Evolutionary conservation across 2,797 vertebrate genomes (phyloP), one percentile per base, ranked within the genome.

Genomic region (Natrix natrix): DNA sequence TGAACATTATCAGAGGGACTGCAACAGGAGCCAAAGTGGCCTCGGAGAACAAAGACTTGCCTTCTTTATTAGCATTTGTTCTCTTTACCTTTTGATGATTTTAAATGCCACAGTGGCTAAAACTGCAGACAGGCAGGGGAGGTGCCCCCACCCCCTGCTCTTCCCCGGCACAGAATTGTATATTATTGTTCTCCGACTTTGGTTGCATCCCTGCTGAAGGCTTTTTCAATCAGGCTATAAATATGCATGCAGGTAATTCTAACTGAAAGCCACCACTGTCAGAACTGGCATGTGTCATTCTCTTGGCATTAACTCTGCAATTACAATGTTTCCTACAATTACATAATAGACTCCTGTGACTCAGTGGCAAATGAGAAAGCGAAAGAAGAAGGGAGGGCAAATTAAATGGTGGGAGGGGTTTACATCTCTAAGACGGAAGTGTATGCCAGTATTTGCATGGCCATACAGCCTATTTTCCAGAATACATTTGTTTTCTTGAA

Each of bases 331-430:
- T 48, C 4, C 93, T 86, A 87, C 87, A 93, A 93, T 94, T 32
- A 60, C 89, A 91, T 93, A 93, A 94, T 92, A 83, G 87, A 16
- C 89, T 94, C 48, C 43, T 0, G 91, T 91, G 92, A 94, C 92
- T 94, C 93, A 92, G 90, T 1, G 8, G 86, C 5, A 87, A 32
- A 14, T 57, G 88, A 66, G 92, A 54, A 54, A n/a, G 59, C 20
- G 32, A 43, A 57, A 88, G 87, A 37, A 88, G 8, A 22, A 90
- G 1, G 5, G 61, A 14, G 60, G 52, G 12, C 32, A 43, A 28
- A 2, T 0, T 48, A 22, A 83, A 5, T 5, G 60, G 57, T 57
- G 56, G 55, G 26, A 16, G 52, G 0, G 4, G 4, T 24, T 16
- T 4, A 32, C 0, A 0, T 74, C 48, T 87, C 5, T 8, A 91